Evolutionary conservation across 2,888 invertebrate genomes (phyloP), one percentile per base, ranked within the genome.

Genomic region (Platypus cylindrus): DNA sequence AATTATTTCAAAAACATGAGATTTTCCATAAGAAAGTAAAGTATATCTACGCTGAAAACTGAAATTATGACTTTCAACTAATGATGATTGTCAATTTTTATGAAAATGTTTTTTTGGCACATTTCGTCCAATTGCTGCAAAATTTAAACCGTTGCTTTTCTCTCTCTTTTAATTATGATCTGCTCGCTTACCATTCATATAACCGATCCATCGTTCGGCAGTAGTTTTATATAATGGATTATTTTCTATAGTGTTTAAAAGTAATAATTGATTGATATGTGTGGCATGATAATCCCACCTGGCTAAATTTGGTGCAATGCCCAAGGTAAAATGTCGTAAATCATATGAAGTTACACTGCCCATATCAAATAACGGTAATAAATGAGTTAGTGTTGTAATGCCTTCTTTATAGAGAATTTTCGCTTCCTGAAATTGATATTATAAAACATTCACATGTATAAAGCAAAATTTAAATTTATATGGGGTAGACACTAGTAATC

Each of bases 251-350:
- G 89, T 84, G 23, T 82, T 79, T 15, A 97, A 65, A 36, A 93
- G 68, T 44, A 97, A 73, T 44, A 94, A 69, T 56, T 98, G 94
- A 66, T 94, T 95, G 15, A 98, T 83, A 59, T 99, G 98, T 0
- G 95, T 94, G 0, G 93, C 87, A 64, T 98, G 98, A 61, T 98
- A 98, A 59, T 98, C 98, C 93, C 97, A 95, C 36, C 98, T 69
- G 0, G 98, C 98, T 41, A 95, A 68, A 62, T 98, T 98, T 1
- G 91, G 91, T 16, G 87, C 81, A 12, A 83, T 79, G 13, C 85
- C 83, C 20, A 91, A 63, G 1, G 87, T 87, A 54, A 93, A 78
- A 60, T 98, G 98, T 9, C 97, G 68, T 33, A 99, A 70, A 66
- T 98, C 98, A 58, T 99, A 98, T 43, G 89, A 80, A 14, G 93